Conservation (phyloP, 2,113 vertebrate genomes). For the Chamaetylas fuelleborni region DNA sequence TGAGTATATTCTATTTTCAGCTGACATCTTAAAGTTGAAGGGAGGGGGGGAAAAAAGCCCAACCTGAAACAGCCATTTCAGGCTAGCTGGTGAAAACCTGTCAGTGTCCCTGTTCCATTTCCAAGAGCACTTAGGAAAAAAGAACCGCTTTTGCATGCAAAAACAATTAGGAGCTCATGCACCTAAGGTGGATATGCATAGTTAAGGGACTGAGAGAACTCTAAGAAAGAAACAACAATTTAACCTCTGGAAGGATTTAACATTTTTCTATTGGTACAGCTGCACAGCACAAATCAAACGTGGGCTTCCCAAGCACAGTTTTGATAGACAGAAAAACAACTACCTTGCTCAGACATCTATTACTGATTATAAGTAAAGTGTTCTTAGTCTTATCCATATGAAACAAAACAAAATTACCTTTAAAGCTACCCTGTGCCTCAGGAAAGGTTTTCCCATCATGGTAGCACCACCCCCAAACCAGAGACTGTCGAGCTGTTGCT, state of each 20-base stretch:
- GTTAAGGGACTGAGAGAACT: background rate
- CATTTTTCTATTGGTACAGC: background rate
- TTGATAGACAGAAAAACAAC: background rate
- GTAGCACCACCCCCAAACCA: background rate
- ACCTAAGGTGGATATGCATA: background rate
- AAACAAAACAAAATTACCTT: background rate
- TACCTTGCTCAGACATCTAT: background rate
- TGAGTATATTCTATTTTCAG: background rate
- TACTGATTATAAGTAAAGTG: background rate
- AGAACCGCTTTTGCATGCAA: background rate
- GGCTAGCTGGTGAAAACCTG: background rate
- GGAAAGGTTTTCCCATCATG: background rate
- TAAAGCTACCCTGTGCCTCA: background rate
- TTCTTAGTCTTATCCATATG: background rate
- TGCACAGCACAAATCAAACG: accelerated
- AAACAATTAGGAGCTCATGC: background rate
- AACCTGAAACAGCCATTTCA: background rate
- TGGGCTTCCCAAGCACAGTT: background rate
- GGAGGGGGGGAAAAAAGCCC: accelerated
- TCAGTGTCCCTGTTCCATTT: background rate
- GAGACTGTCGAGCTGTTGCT: background rate
- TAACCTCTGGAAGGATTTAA: background rate
- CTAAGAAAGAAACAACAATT: background rate
- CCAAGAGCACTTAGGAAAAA: background rate
- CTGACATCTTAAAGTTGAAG: background rate